These are phyloP conservation scores for Hemiprocne comata DNA, from an alignment of 2,113 vertebrate genomes.

Conservation along the genomic window DNA sequence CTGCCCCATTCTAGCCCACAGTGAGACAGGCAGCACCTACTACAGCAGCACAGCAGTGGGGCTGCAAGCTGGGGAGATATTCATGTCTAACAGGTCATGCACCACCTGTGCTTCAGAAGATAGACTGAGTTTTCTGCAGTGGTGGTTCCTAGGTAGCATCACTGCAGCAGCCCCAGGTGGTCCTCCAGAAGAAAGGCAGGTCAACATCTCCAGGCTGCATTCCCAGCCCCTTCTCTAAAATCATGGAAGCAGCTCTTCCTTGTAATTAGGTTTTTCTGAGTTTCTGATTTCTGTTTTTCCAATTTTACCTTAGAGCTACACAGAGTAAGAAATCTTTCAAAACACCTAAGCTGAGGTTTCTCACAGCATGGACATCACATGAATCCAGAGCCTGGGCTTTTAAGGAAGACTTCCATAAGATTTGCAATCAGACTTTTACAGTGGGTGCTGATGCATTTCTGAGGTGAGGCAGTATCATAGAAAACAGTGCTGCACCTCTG, in stretches of 20 bases:
- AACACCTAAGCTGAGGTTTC: neutral
- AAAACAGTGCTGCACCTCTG: neutral
- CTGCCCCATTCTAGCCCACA: accelerated
- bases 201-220: neutral
- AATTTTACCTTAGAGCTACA: neutral
- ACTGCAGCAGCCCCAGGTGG: neutral
- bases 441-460: neutral
- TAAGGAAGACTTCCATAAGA: neutral
- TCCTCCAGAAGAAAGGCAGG: neutral
- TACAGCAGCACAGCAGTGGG: neutral
- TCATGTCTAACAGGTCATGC: accelerated
- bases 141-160: neutral
- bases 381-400: neutral
- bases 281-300: neutral
- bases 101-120: neutral
- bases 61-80: neutral
- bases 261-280: neutral
- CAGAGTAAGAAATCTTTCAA: neutral
- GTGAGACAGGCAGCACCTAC: neutral
- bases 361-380: neutral
- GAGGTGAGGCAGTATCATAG: neutral
- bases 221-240: neutral
- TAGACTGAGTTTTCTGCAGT: neutral
- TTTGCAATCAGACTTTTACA: no score
- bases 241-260: neutral